Evolutionary conservation across 2,113 vertebrate species (phyloP).

Genomic region (Phylloscopus trochiloides): DNA sequence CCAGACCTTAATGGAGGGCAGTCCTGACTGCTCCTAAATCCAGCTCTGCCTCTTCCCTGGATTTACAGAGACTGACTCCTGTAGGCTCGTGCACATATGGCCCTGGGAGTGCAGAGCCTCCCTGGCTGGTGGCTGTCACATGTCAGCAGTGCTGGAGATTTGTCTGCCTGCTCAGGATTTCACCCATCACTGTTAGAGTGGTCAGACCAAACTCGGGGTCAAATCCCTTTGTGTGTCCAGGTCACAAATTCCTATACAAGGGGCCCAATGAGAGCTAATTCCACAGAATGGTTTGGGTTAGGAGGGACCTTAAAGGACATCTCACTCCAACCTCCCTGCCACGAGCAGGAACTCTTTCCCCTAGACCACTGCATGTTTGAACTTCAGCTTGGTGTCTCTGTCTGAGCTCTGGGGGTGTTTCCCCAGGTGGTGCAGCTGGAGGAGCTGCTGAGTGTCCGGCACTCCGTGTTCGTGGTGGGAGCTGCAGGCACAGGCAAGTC

Average conservation of each 20-base stretch:
- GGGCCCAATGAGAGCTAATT: fast-evolving
- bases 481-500: constrained; percentile 92
- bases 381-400: not conserved
- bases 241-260: not conserved
- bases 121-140: not conserved
- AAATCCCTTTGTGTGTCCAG: not conserved
- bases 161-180: not conserved
- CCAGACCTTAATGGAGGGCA: not conserved
- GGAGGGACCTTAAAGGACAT: not conserved
- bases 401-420: not conserved
- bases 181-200: fast-evolving
- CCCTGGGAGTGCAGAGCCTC: not conserved
- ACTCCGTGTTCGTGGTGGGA: constrained; percentile 95
- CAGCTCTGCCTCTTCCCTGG: not conserved
- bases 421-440: constrained; percentile 91
- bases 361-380: not conserved
- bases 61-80: not conserved
- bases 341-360: not conserved
- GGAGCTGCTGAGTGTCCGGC: constrained; percentile 88
- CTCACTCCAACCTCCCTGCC: not conserved
- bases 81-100: fast-evolving
- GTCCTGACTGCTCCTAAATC: not conserved
- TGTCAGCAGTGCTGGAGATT: not conserved
- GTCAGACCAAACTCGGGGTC: not conserved
- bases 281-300: not conserved